Evolutionary conservation across 2,888 invertebrate species (phyloP).

Genomic region (Linnaemya tessellans): DNA sequence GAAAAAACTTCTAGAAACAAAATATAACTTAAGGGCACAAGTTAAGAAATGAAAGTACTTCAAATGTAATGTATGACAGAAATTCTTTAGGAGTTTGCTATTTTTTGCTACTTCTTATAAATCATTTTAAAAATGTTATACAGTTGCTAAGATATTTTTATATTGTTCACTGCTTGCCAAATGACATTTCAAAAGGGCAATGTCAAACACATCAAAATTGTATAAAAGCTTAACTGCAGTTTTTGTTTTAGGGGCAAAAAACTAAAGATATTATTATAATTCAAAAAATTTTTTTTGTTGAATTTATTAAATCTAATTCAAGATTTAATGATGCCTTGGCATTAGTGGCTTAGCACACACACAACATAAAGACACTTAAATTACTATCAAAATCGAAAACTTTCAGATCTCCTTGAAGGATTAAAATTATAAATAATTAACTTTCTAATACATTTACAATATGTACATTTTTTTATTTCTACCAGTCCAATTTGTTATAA

Average conservation of each 20-base stretch:
- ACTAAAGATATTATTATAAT: neutral
- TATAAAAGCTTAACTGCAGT: neutral
- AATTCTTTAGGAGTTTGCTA: constrained; percentile 51
- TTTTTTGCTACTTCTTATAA: constrained; percentile 15
- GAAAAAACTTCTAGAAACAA: constrained; percentile 25
- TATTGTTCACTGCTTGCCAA: constrained; percentile 7
- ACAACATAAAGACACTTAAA: too few relatives aligned
- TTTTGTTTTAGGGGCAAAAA: neutral
- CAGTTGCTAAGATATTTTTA: constrained; percentile 55
- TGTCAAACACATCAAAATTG: constrained; percentile 52
- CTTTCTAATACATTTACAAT: too few relatives aligned
- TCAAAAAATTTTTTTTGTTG: too few relatives aligned
- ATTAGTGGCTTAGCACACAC: too few relatives aligned
- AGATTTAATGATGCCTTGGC: too few relatives aligned
- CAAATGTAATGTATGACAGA: constrained; percentile 38
- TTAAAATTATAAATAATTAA: too few relatives aligned
- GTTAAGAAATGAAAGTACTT: constrained; percentile 58
- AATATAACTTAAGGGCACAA: constrained; percentile 62
- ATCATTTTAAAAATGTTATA: constrained; percentile 46
- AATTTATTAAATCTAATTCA: too few relatives aligned
- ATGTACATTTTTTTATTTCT: too few relatives aligned
- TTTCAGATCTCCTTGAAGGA: too few relatives aligned
- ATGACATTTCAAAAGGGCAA: constrained; percentile 46
- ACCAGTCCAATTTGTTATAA: constrained; percentile 5
- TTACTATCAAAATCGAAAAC: neutral